A percentile compares a stretch with the other conserved stretches of the same genome.
Evolutionary conservation across 1,140 invertebrate genomes (phyloP).

Genomic region (Charaxes varanes): DNA sequence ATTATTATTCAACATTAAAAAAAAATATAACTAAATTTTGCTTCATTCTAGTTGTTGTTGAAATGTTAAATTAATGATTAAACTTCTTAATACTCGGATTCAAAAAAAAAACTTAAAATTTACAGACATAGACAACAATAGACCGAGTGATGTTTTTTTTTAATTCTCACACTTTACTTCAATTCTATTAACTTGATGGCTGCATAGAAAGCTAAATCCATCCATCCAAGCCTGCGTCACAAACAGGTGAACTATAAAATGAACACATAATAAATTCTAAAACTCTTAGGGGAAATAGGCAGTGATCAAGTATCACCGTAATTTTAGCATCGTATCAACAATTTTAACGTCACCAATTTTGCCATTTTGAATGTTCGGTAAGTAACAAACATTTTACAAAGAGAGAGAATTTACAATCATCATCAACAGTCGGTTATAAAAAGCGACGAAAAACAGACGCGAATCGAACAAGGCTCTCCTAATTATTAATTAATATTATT

Average conservation of each 20-base stretch:
- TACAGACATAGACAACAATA: too few relatives aligned
- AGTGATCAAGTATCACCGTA: slow-evolving; percentile 50
- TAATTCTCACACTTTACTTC: too few relatives aligned
- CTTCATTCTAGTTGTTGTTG: too few relatives aligned
- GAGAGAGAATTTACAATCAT: slow-evolving; percentile 39
- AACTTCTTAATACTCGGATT: too few relatives aligned
- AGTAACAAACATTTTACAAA: slow-evolving; percentile 44
- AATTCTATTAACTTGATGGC: too few relatives aligned
- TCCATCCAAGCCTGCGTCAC: too few relatives aligned
- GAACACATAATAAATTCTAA: slow-evolving; percentile 45
- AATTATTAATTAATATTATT: slow-evolving; percentile 41
- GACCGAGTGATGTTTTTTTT: too few relatives aligned
- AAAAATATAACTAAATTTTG: too few relatives aligned
- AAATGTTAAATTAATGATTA: too few relatives aligned
- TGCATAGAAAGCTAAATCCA: too few relatives aligned
- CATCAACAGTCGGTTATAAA: slow-evolving; percentile 45
- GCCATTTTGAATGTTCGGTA: slow-evolving; percentile 40
- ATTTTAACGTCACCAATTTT: slow-evolving; percentile 38
- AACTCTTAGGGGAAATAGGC: slow-evolving; percentile 43
- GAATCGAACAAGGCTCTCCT: slow-evolving; percentile 59
- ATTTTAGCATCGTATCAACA: slow-evolving; percentile 37
- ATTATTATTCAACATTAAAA: too few relatives aligned
- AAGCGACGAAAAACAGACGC: slow-evolving; percentile 59
- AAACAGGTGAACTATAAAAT: slow-evolving; percentile 31
- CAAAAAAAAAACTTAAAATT: too few relatives aligned